Percentiles rank a stretch among this genome's conserved stretches.
phyloP scores from a whole-genome alignment of 2,888 invertebrate species.

The Amiota communis region DNA sequence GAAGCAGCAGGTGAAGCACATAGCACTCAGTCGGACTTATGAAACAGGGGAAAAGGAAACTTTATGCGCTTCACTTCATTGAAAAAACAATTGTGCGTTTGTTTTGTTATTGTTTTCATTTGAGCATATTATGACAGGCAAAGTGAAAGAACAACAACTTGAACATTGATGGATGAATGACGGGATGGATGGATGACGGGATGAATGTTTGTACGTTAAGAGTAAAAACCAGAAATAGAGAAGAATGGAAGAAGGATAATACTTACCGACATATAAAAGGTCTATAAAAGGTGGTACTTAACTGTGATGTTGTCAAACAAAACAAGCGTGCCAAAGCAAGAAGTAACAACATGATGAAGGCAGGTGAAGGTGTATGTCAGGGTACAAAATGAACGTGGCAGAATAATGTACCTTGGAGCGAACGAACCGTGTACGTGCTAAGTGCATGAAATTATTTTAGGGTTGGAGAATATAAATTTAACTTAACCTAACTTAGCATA shows the following conservation, averaged over 20 bases:
- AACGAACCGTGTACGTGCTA: conserved; percentile 16
- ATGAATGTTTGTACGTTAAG: not conserved
- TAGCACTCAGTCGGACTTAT: too few relatives aligned
- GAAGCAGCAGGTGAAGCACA: conserved; percentile 11
- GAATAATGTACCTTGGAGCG: not conserved
- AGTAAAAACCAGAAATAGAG: conserved; percentile 18
- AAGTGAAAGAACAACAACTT: conserved; percentile 11
- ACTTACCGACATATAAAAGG: conserved; percentile 2
- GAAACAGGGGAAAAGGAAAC: not conserved
- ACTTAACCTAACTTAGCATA: conserved; percentile 9
- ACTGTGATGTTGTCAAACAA: conserved; percentile 36
- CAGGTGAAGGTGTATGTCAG: not conserved
- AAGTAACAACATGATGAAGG: conserved; percentile 19
- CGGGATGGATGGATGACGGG: not conserved
- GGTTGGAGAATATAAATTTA: too few relatives aligned
- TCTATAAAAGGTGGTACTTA: conserved; percentile 25
- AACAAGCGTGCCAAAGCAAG: conserved; percentile 50
- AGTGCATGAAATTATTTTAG: not conserved
- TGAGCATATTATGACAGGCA: conserved; percentile 9
- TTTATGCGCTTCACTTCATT: conserved; percentile 22
- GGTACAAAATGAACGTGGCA: not conserved
- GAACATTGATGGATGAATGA: not conserved
- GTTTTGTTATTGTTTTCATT: conserved; percentile 3
- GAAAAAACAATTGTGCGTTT: conserved; percentile 19
- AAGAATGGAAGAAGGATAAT: conserved; percentile 17